A percentile compares a stretch with the other conserved stretches of the same genome.
phyloP scores from a whole-genome alignment of 2,888 invertebrate species.

The Allolobophora icterica region DNA sequence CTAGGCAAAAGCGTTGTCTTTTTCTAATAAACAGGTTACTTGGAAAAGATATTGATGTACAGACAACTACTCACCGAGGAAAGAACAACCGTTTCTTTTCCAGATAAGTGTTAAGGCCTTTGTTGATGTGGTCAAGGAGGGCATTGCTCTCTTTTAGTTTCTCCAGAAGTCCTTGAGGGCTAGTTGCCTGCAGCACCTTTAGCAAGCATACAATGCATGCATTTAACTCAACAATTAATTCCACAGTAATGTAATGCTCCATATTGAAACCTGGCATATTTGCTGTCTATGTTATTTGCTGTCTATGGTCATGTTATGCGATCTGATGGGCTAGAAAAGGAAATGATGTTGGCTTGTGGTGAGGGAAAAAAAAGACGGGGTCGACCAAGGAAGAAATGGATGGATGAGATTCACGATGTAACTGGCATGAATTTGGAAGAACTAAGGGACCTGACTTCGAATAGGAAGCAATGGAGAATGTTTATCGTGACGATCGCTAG shows the following conservation, averaged over 20 bases:
- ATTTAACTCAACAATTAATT: background rate
- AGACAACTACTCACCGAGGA: constrained; percentile 56
- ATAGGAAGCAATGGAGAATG: too few species aligned
- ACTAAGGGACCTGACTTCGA: too few species aligned
- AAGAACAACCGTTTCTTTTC: constrained; percentile 67
- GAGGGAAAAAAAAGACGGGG: too few species aligned
- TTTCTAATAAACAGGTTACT: background rate
- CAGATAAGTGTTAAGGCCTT: constrained; percentile 65
- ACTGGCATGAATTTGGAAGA: too few species aligned
- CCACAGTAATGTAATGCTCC: background rate
- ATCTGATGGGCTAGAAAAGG: too few species aligned
- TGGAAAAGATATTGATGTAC: background rate
- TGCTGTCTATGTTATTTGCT: too few species aligned
- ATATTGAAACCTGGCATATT: background rate
- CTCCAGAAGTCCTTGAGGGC: constrained; percentile 60
- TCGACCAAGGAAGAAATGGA: too few species aligned
- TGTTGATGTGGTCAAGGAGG: constrained; percentile 65
- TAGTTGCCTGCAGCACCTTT: constrained; percentile 62
- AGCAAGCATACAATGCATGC: background rate
- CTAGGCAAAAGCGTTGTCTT: too few species aligned
- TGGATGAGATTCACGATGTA: too few species aligned
- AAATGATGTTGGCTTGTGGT: too few species aligned
- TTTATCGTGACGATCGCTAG: too few species aligned
- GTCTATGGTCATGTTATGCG: too few species aligned
- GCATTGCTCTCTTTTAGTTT: constrained; percentile 63